Base-by-base conservation (phyloP, 2,888 invertebrate species). In the Himalopsyche japonica region DNA sequence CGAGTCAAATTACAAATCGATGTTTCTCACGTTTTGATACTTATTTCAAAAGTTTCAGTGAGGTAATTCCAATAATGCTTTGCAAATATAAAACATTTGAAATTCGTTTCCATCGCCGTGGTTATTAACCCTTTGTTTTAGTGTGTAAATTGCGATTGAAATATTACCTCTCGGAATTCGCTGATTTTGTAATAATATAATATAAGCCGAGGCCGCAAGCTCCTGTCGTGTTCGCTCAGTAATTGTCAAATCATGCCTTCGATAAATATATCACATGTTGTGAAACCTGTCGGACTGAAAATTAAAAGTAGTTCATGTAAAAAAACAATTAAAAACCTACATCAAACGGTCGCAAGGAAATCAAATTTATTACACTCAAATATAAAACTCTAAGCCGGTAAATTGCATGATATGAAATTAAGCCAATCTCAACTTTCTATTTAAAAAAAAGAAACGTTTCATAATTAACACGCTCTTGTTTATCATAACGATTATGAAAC, bases 241-340 rank as follows among this genome's bases (percentile, higher is more conserved):
- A 32, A 76, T 76, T 76, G 76, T 76, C 32, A 57, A 76, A 37
- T 82, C 82, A 82, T 84, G 82, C 79, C 76, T 49, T 49, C 76
- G 76, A 76, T 76, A 77, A 77, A 84, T 84, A 80, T 80, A 84
- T 80, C 83, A 84, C 70, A 80, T n/a, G 49, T 79, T 24, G 80
- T 80, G 64, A 76, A 81, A 76, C 76, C 37, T 76, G 82, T 78
- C 57, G 27, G 47, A 34, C 24, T 18, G 78, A 82, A 27, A 37
- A 82, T 78, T 12, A 34, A 78, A 77, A 24, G 15, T 20, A 27
- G 82, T 78, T 78, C 82, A 78, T 82, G 78, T 57, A 78, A 30
- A 48, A 77, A 82, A 82, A 82, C 78, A 82, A 82, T 82, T 82
- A 82, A 82, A 82, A 82, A 81, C 76, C 48, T 43, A 78, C 32